phyloP scores from a whole-genome alignment of 1,140 invertebrate genomes.

The Palaemon carinicauda region DNA sequence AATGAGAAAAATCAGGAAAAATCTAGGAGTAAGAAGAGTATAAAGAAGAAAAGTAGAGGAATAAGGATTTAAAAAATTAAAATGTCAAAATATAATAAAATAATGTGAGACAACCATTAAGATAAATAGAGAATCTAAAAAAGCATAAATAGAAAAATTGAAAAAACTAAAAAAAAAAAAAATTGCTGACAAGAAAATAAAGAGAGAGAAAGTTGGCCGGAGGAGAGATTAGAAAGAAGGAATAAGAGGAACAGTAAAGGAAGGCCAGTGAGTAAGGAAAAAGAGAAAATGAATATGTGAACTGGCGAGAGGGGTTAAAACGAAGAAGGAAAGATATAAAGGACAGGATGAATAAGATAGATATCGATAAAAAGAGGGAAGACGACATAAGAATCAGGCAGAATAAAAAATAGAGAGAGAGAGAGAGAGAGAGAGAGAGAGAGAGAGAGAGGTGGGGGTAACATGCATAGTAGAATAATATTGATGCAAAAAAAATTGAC shows the following conservation, averaged over 20 bases:
- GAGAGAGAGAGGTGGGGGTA: constrained; percentile 26
- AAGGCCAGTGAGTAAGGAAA: background rate
- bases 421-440: constrained; percentile 21
- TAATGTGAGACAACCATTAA: background rate
- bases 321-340: background rate
- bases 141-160: background rate
- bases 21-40: no score
- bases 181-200: no score
- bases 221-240: background rate
- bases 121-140: background rate
- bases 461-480: no score
- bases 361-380: background rate
- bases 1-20: background rate
- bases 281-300: background rate
- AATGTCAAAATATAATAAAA: background rate
- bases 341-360: background rate
- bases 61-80: background rate
- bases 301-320: no score
- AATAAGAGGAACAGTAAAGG: background rate
- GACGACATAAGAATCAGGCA: no score
- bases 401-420: background rate
- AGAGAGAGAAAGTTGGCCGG: background rate
- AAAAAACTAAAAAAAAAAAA: background rate
- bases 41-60: background rate
- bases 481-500: no score